Base-by-base conservation (phyloP, 64 coral and sea anemone species). In the Actinia tenebrosa region DNA sequence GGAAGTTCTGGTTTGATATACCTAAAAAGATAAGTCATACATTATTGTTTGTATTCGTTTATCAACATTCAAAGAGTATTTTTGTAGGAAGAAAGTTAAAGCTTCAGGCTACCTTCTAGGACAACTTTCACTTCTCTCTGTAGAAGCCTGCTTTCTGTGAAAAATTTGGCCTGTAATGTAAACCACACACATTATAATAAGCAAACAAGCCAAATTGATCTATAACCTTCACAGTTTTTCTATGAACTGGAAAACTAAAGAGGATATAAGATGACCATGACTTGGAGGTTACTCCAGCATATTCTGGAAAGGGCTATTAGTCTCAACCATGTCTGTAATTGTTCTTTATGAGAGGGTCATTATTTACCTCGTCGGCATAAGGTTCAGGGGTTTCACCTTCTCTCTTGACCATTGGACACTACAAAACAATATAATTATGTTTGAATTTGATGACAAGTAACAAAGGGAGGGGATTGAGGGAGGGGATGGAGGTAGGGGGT, bases 51-150 rank as follows among this genome's bases (percentile, higher is more conserved):
- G 22, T 22, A 64, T 22, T 19, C 8, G 56, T 58, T 58, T 58
- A 58, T 58, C 2, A 58, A 6, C 15, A 58, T 2, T 58, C 56
- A 58, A 58, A 16, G 2, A 16, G 10, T 58, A 58, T 58, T 58
- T 16, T 58, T 16, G 56, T 55, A 55, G 11, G 53, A 55, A 55
- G 6, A 55, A 58, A 58, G 2, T 11, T 16, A 58, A 11, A 16
- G 81, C 60, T n/a, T 19, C 22, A 22, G 2, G 20, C 20, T 37
- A 64, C 62, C 17, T 64, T 64, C 62, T n/a, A 64, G 62, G 22
- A 94, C 37, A 82, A 98, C 93, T 83, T 98, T 98, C 52, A 98
- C 87, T 84, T 98, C 95, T 90, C 92, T 98, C 86, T 98, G 95
- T 79, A 98, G 86, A 60, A 98, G 84, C n/a, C 95, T 90, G 50